Conservation (phyloP, 2,113 vertebrate species). For the Nannobrachium achirus region DNA sequence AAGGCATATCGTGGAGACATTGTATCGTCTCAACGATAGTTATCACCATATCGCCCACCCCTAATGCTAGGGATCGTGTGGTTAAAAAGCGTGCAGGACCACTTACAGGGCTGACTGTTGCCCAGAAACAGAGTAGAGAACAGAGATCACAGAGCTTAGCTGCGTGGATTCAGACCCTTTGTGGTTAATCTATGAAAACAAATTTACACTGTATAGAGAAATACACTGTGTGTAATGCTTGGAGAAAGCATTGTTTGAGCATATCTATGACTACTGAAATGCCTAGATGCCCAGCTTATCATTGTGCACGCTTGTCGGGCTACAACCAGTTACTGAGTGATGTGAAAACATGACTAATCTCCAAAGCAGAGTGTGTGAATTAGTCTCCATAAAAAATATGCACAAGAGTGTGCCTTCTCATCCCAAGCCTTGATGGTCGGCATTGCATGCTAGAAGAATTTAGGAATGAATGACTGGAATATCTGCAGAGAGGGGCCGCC, state of each 20-base stretch:
- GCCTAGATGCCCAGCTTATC: constrained; percentile 50
- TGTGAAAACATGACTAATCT: constrained; percentile 50
- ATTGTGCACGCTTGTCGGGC: constrained; percentile 46
- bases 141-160: constrained; percentile 41
- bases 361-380: constrained; percentile 33
- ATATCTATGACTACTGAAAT: constrained; percentile 49
- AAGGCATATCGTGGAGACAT: too few relatives aligned
- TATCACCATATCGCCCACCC: too few relatives aligned
- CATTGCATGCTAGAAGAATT: not conserved
- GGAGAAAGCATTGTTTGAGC: constrained; percentile 53
- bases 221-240: constrained; percentile 60
- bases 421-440: not conserved
- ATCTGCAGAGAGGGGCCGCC: constrained; percentile 5
- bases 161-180: constrained; percentile 48
- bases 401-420: constrained; percentile 23
- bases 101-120: constrained; percentile 53
- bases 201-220: constrained; percentile 50
- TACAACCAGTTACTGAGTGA: constrained; percentile 32
- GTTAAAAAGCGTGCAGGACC: constrained; percentile 44
- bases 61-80: too few relatives aligned
- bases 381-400: constrained; percentile 33
- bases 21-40: too few relatives aligned
- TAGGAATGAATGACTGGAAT: constrained; percentile 13
- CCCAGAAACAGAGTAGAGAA: constrained; percentile 23
- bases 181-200: constrained; percentile 52